phyloP scores from a whole-genome alignment of 1,140 invertebrate genomes.

The Eriosoma lanigerum region DNA sequence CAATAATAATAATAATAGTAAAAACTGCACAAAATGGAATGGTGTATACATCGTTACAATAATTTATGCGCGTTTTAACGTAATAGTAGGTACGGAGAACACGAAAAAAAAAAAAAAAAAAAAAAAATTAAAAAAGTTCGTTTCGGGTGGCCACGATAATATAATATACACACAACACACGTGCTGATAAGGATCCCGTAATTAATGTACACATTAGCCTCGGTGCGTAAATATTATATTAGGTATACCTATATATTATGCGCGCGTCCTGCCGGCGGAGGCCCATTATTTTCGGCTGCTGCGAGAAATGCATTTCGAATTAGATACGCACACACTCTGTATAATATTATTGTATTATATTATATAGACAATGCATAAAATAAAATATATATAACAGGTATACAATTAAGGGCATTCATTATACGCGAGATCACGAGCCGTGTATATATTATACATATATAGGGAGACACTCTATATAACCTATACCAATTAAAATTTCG shows the following conservation, averaged over 20 bases:
- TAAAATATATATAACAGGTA: too few species aligned
- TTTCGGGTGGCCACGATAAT: constrained; percentile 24
- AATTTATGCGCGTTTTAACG: not conserved
- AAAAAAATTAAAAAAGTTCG: not conserved
- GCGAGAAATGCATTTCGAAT: constrained; percentile 29
- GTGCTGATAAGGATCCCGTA: constrained; percentile 26
- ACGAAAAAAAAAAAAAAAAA: too few species aligned
- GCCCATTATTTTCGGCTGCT: constrained; percentile 17
- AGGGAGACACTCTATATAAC: too few species aligned
- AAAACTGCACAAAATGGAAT: too few species aligned
- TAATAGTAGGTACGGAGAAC: too few species aligned
- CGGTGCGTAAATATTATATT: not conserved
- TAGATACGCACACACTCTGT: not conserved
- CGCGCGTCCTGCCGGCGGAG: not conserved
- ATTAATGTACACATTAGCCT: constrained; percentile 38
- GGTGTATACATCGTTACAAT: not conserved
- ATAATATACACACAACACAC: not conserved
- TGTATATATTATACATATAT: too few species aligned
- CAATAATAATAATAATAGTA: too few species aligned
- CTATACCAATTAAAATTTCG: too few species aligned
- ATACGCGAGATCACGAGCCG: too few species aligned
- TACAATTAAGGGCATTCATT: too few species aligned
- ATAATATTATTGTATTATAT: not conserved
- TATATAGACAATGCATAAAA: not conserved
- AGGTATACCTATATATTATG: not conserved